These are phyloP conservation scores for Geotrypetes seraphini DNA, from an alignment of 2,797 vertebrate species.

Conservation along the genomic window DNA sequence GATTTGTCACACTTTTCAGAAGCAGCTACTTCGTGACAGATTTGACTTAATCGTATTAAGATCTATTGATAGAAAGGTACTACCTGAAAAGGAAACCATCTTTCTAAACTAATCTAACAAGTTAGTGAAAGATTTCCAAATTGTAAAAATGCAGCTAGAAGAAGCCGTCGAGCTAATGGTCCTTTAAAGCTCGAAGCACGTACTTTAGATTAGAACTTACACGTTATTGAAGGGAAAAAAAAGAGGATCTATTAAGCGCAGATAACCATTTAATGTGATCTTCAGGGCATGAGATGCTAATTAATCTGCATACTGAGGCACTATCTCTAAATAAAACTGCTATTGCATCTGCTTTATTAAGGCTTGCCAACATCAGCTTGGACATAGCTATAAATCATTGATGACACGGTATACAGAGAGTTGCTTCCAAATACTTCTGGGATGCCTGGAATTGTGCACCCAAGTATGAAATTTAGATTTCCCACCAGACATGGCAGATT, in stretches of 20 bases:
- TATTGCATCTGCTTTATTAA: constrained; percentile 26
- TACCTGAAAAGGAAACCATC: no score
- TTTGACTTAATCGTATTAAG: no score
- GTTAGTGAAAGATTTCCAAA: no score
- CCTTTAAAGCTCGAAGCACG: no score
- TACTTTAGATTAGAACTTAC: background rate
- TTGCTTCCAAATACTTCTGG: constrained; percentile 8
- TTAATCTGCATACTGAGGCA: constrained; percentile 8
- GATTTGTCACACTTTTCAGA: no score
- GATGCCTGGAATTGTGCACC: constrained; percentile 23
- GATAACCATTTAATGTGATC: background rate
- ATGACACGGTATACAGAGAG: no score
- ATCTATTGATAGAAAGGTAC: no score
- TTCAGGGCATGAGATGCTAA: constrained; percentile 6
- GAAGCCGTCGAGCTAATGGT: no score
- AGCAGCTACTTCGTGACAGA: no score
- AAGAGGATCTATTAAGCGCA: background rate
- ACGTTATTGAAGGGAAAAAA: background rate
- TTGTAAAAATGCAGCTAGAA: no score
- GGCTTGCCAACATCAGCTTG: constrained; percentile 12
- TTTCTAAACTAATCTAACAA: no score
- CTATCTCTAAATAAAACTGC: constrained; percentile 7
- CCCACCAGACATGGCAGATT: constrained; percentile 21
- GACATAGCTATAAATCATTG: constrained; percentile 27
- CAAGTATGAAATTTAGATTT: constrained; percentile 26